A percentile compares a stretch with the other conserved stretches of the same genome.
Conservation (phyloP, 1,140 invertebrate species). For the Ostrea edulis region DNA sequence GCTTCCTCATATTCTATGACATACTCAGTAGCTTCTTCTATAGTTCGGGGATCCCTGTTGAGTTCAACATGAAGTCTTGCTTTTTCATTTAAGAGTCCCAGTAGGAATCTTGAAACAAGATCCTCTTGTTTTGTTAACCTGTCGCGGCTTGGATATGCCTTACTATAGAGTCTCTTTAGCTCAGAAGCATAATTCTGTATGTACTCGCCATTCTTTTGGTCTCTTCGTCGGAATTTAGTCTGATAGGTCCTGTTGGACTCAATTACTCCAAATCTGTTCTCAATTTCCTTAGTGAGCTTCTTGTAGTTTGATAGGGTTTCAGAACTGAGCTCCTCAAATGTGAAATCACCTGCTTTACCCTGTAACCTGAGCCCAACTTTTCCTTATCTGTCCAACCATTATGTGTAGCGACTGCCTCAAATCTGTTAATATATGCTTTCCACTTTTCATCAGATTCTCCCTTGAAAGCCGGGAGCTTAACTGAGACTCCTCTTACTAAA, state of each 20-base stretch:
- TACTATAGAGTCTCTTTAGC: too few species aligned
- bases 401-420: conserved; percentile 29
- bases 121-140: neutral
- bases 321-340: conserved; percentile 40
- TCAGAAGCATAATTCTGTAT: too few species aligned
- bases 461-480: too few species aligned
- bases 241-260: too few species aligned
- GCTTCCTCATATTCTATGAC: conserved; percentile 2
- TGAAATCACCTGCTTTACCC: conserved; percentile 50
- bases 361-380: conserved; percentile 51
- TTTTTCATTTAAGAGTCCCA: neutral
- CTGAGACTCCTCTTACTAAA: too few species aligned
- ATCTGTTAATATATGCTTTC: conserved; percentile 44
- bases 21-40: neutral
- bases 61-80: too few species aligned
- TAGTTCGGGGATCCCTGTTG: neutral
- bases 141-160: too few species aligned
- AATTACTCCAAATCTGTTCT: too few species aligned
- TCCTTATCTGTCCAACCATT: conserved; percentile 41
- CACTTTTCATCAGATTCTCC: conserved; percentile 15
- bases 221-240: too few species aligned
- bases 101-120: neutral
- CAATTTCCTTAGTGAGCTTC: conserved; percentile 45
- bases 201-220: too few species aligned
- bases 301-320: conserved; percentile 30